A percentile compares a stretch with the other conserved stretches of the same genome.
These are phyloP conservation scores for Rhabditophanes sp. DNA, from an alignment of 2,888 invertebrate genomes.

Conservation along the genomic window DNA sequence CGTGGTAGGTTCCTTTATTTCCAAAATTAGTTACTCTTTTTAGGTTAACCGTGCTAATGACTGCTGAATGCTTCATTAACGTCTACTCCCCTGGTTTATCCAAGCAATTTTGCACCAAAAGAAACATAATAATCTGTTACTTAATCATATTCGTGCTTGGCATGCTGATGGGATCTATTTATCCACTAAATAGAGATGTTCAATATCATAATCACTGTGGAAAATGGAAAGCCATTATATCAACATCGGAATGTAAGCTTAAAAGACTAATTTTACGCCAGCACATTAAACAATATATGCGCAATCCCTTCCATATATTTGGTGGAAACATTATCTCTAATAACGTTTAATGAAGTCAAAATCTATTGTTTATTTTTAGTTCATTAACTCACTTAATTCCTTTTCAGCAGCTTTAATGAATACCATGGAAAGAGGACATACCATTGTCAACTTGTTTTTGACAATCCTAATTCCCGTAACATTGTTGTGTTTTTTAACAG, in stretches of 20 bases:
- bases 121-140: slow-evolving; percentile 20
- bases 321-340: no score
- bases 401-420: slow-evolving; percentile 19
- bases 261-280: no score
- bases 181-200: slow-evolving; percentile 26
- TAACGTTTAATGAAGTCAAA: no score
- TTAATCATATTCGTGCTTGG: slow-evolving; percentile 15
- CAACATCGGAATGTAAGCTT: slow-evolving; percentile 19
- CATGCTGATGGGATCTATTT: slow-evolving; percentile 23
- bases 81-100: no score
- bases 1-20: slow-evolving; percentile 20
- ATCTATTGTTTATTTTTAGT: no score
- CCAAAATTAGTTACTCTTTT: slow-evolving; percentile 1
- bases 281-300: no score
- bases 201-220: slow-evolving; percentile 17
- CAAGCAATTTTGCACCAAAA: slow-evolving; percentile 27
- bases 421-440: slow-evolving; percentile 25
- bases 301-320: no score
- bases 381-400: no score
- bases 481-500: slow-evolving; percentile 22
- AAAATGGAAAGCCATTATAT: slow-evolving; percentile 17
- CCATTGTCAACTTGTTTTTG: slow-evolving; percentile 25
- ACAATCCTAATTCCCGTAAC: slow-evolving; percentile 33
- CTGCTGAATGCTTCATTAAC: slow-evolving; percentile 33
- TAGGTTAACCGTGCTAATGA: slow-evolving; percentile 35